A percentile compares a stretch with the other conserved stretches of the same genome.
These are phyloP conservation scores for Zoanthus sansibaricus DNA, from an alignment of 92 coral and sea anemone species.

Conservation along the genomic window DNA sequence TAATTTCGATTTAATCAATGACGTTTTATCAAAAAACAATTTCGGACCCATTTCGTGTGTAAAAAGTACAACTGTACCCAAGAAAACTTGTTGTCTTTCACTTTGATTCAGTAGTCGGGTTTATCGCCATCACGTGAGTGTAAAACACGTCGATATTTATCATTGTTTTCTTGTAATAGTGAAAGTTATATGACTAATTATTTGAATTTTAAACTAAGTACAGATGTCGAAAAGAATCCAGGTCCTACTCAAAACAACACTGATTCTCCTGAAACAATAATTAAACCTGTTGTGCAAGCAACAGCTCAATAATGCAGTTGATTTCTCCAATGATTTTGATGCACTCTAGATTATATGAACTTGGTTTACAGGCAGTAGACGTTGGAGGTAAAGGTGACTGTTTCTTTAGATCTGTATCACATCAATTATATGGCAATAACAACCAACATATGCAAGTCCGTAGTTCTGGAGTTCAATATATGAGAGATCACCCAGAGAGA, in stretches of 20 bases:
- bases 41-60: too few species aligned
- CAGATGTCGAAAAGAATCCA: conserved; percentile 48
- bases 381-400: conserved; percentile 34
- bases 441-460: conserved; percentile 46
- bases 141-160: conserved; percentile 3
- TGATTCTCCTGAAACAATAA: conserved; percentile 26
- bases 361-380: conserved; percentile 52
- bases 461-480: conserved; percentile 51
- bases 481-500: conserved; percentile 71
- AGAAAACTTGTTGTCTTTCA: conserved; percentile 26
- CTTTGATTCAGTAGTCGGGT: neutral
- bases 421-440: conserved; percentile 49
- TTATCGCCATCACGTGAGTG: conserved; percentile 47
- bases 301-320: neutral
- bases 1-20: too few species aligned
- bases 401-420: conserved; percentile 46
- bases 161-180: too few species aligned
- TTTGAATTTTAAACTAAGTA: neutral
- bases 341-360: conserved; percentile 42
- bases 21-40: too few species aligned
- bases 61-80: neutral
- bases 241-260: conserved; percentile 35
- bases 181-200: neutral
- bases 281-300: conserved; percentile 46
- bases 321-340: too few species aligned